phyloP scores from a whole-genome alignment of 2,888 invertebrate genomes.

The Anorthoa munda region DNA sequence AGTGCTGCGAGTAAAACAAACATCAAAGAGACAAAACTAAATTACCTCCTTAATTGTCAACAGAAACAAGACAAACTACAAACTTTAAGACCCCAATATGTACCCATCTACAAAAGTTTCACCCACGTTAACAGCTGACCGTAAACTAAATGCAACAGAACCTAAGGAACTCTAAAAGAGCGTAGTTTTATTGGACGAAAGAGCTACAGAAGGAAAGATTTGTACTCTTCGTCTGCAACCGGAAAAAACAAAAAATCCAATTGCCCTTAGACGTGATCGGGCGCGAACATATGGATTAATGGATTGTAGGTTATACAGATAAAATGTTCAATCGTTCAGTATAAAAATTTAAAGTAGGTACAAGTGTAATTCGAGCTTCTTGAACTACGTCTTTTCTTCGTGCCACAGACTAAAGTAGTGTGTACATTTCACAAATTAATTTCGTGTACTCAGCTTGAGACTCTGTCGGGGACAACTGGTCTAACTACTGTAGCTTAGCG shows the following conservation, averaged over 20 bases:
- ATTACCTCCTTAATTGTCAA: constrained; percentile 10
- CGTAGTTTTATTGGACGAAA: constrained; percentile 57
- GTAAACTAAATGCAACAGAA: constrained; percentile 54
- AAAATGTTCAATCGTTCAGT: constrained; percentile 69
- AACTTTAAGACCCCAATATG: constrained; percentile 23
- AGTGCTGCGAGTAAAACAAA: background rate
- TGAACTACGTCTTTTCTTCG: constrained; percentile 26
- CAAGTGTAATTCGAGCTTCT: constrained; percentile 42
- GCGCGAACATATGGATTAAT: constrained; percentile 74
- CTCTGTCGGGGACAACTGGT: constrained; percentile 26
- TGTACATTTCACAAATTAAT: constrained; percentile 37
- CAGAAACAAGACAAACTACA: constrained; percentile 15
- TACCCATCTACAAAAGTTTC: constrained; percentile 22
- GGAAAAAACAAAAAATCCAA: constrained; percentile 65
- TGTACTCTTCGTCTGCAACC: constrained; percentile 46
- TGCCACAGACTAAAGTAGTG: constrained; percentile 11
- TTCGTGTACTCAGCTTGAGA: constrained; percentile 32
- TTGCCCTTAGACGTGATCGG: constrained; percentile 72
- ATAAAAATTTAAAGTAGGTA: constrained; percentile 35
- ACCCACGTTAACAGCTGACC: constrained; percentile 30
- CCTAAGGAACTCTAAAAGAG: constrained; percentile 36
- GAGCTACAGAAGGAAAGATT: constrained; percentile 50
- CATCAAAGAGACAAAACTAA: constrained; percentile 19
- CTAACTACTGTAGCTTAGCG: constrained; percentile 36
- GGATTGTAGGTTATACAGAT: constrained; percentile 66